These are phyloP conservation scores for Philopedon plagiatum DNA, from an alignment of 2,888 invertebrate species.

Conservation along the genomic window DNA sequence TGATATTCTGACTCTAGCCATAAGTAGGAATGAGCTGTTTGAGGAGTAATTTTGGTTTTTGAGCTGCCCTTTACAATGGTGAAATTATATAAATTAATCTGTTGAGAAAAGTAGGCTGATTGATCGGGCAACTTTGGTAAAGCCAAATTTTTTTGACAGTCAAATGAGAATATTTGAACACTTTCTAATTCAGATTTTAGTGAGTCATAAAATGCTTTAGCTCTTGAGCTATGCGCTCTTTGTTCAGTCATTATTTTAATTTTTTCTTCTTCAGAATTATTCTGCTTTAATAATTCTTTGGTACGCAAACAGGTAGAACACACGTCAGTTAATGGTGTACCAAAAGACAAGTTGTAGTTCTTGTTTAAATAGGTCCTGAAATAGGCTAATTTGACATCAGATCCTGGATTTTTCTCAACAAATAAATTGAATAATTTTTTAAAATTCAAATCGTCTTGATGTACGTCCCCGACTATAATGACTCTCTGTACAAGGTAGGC, in stretches of 20 bases:
- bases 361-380: conserved; percentile 23
- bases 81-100: conserved; percentile 42
- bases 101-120: conserved; percentile 27
- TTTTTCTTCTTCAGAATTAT: not conserved
- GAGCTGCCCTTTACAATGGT: conserved; percentile 27
- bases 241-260: not conserved
- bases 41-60: conserved; percentile 6
- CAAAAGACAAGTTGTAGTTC: conserved; percentile 23
- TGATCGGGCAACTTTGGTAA: conserved; percentile 42
- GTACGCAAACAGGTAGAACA: conserved; percentile 8
- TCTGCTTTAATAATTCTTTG: conserved; percentile 11
- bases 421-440: conserved; percentile 24
- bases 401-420: not conserved
- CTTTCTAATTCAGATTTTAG: not conserved
- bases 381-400: conserved; percentile 33
- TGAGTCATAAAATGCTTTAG: conserved; percentile 1
- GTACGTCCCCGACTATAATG: conserved; percentile 7
- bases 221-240: not conserved
- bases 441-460: conserved; percentile 17
- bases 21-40: conserved; percentile 1
- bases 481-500: conserved; percentile 3
- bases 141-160: conserved; percentile 25
- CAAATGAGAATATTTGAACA: conserved; percentile 11
- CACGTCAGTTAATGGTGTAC: conserved; percentile 24
- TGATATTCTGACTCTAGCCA: conserved; percentile 11